Evolutionary conservation across 1,140 invertebrate species (phyloP), one percentile per base, ranked within the genome.

Genomic region (Copidosoma floridanum): DNA sequence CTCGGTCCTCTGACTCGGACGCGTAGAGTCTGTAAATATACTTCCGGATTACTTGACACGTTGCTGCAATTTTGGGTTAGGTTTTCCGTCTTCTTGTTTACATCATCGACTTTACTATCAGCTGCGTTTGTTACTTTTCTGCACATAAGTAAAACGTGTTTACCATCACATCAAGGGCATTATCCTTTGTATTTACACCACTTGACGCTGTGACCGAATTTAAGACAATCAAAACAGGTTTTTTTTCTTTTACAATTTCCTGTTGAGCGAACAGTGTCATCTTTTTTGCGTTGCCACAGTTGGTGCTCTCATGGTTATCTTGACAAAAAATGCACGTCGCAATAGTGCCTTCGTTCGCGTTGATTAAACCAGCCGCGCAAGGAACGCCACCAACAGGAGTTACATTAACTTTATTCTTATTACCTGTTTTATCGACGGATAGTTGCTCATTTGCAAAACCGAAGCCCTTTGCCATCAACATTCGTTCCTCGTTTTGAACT

Each of bases 401-500:
- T 35, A 1, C 11, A 26, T 54, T 63, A 12, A 12, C 14, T 32
- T 59, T 37, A 4, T 57, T 47, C 14, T 50, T 50, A 8, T n/a
- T 20, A 21, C 7, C 12, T 29, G 43, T n/a, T 14, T 52, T 47
- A 12, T 40, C 32, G 48, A 2, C 40, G n/a, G 40, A 2, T 41
- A 18, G 40, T 3, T 32, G 24, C 4, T 6, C 20, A 4, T 18
- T 3, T 6, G 16, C 21, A n/a, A 2, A 12, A 14, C 5, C 2
- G 43, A 16, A 69, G 65, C 40, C 58, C 57, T 27, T 12, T 18
- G 63, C 65, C 20, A 73, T 52, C 2, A 47, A 21, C 29, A 70
- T 67, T 32, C 66, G 32, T 26, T 72, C 57, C 55, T 74, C 66
- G 10, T 64, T 59, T 20, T 68, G 56, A 11, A 73, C 68, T 57